These are phyloP conservation scores for Drosophila melanogaster DNA, from an alignment of 1,140 invertebrate species.

Conservation along the genomic window DNA sequence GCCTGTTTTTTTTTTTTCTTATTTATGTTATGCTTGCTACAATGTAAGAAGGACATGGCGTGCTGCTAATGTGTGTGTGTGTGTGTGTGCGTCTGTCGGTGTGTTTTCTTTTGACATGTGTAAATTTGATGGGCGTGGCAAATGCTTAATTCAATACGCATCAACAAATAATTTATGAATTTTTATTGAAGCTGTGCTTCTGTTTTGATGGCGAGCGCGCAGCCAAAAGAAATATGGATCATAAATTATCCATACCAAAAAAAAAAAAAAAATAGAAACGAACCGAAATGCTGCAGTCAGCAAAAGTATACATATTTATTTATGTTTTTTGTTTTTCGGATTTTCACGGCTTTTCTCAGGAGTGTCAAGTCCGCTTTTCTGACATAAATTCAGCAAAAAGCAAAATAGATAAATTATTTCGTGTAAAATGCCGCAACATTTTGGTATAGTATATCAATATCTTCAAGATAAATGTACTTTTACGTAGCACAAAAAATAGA, in stretches of 20 bases:
- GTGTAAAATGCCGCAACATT: not conserved
- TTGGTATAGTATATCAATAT: not conserved
- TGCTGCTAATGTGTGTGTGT: no score
- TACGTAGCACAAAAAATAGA: no score
- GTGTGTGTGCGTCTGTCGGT: no score
- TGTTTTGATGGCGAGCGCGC: slow-evolving; percentile 8
- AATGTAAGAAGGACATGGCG: not conserved
- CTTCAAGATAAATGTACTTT: not conserved
- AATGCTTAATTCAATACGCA: slow-evolving; percentile 49
- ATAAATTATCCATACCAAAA: slow-evolving; percentile 29
- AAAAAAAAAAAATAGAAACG: slow-evolving; percentile 4
- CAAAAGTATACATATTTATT: not conserved
- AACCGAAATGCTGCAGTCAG: not conserved
- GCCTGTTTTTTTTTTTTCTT: not conserved
- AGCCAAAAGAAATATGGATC: slow-evolving; percentile 7
- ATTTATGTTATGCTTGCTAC: slow-evolving; percentile 4
- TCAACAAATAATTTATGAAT: slow-evolving; percentile 50
- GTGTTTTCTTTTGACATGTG: slow-evolving; percentile 25
- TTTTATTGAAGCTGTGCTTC: slow-evolving; percentile 34
- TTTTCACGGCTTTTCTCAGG: not conserved
- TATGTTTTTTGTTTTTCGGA: not conserved
- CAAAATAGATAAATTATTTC: not conserved
- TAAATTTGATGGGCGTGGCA: slow-evolving; percentile 28
- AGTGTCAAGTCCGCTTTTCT: not conserved
- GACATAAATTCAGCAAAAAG: not conserved